Evolutionary conservation across 2,113 vertebrate species (phyloP).

Genomic region (Sylvia atricapilla): DNA sequence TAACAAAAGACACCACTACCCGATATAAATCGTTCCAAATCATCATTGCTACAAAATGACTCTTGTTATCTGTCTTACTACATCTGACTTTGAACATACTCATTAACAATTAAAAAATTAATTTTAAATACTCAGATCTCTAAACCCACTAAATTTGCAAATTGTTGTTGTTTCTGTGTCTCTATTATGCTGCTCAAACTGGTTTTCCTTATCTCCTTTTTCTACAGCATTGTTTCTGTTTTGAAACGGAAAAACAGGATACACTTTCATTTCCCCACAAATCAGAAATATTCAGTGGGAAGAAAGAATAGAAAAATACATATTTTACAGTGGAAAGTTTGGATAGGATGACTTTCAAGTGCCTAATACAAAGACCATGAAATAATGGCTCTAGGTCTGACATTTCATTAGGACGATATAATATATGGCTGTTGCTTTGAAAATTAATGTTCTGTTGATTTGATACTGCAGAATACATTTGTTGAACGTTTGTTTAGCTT

Average conservation of each 20-base stretch:
- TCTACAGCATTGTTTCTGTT: not conserved
- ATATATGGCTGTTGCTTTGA: not conserved
- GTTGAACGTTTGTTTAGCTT: not conserved
- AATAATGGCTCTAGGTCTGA: not conserved
- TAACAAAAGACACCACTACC: not conserved
- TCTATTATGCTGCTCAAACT: not conserved
- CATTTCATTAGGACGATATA: not conserved
- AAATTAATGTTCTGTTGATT: not conserved
- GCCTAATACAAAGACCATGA: not conserved
- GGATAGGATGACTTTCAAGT: not conserved
- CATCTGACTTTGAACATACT: not conserved
- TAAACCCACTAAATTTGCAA: not conserved
- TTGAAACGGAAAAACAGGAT: not conserved
- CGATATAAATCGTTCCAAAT: not conserved
- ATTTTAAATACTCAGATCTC: not conserved
- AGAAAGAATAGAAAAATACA: not conserved
- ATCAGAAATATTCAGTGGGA: not conserved
- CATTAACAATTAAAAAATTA: not conserved
- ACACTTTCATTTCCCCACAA: not conserved
- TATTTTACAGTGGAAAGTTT: not conserved
- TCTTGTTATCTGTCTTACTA: not conserved
- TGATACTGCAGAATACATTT: not conserved
- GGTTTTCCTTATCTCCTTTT: not conserved
- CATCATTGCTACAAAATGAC: not conserved
- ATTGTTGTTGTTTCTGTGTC: not conserved